Evolutionary conservation across 2,797 vertebrate species (phyloP), one percentile per base, ranked within the genome.

Genomic region (Arrhamphus sclerolepis): DNA sequence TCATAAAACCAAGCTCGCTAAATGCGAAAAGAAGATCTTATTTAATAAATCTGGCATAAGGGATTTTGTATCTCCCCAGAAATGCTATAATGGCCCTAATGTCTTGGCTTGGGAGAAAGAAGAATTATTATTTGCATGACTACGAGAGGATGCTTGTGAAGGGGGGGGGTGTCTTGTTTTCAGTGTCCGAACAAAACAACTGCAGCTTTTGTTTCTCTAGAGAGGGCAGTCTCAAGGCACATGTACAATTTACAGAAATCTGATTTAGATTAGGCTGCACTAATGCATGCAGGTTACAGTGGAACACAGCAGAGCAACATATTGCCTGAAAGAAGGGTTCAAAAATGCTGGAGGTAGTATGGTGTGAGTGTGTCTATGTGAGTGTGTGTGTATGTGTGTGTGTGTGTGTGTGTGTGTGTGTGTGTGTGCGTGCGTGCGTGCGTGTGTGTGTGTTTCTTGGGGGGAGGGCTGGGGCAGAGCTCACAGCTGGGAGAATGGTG

Each of bases 401-500:
- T 52, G 44, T 38, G 52, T 46, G 54, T 51, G 26, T 47, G 53
- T 24, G 55, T 19, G 58, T 6, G n/a, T 43, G 24, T 26, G 22
- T 28, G 40, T 16, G 24, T 39, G 66, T 40, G 29, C 34, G 50
- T 58, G 55, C 26, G 46, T 38, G 42, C 84, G 87, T 82, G 91
- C 89, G 69, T 56, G 51, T 46, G 56, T 46, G 56, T 51, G 31
- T 49, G 54, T 18, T 46, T 20, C 50, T 4, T 10, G 47, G n/a
- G 7, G 17, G 70, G 72, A 52, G 69, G 62, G 74, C 26, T 54
- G 62, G 70, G 48, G 75, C 70, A 82, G 93, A 95, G 92, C 92
- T 94, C 91, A 94, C 94, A 95, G 95, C 95, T 96, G 95, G 93
- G 94, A 94, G 94, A 95, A 93, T 94, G 92, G 85, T 94, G 95